Evolutionary conservation across 2,797 vertebrate species (phyloP), one percentile per base, ranked within the genome.

Genomic region (Rousettus madagascariensis): DNA sequence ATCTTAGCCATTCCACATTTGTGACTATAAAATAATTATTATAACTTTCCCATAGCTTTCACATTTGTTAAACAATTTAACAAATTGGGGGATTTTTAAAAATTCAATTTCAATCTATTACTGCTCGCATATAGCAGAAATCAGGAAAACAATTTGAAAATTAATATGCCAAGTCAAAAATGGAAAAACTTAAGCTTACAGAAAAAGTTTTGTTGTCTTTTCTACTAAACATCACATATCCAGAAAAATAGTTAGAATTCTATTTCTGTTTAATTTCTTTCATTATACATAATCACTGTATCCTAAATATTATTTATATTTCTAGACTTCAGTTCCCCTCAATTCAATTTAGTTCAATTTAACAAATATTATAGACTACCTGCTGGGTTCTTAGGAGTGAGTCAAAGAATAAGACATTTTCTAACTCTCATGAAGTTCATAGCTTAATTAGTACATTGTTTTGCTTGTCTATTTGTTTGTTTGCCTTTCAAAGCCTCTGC

Each of bases 351-450:
- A 65, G 46, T 86, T 80, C 30, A 86, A 20, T 49, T 71, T 68
- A 94, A 79, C 38, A 86, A 86, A 71, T 28, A 49, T 66, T 78
- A 83, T 6, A 71, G 36, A 71, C 66, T 65, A 72, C 26, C 36
- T 86, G 36, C 55, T 59, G 38, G 12, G 17, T 86, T 88, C 26
- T 72, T 61, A 65, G 17, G 17, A 86, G 38, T 59, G 17, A 86
- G 33, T 59, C 33, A 93, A 80, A 93, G n/a, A 94, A 51, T 46
- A 83, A 92, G 36, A 95, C 41, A 88, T 92, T 90, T 91, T 95
- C 55, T 86, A 72, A 61, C 13, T 71, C 82, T 90, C 6, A 55
- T 65, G 26, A 90, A 86, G 16, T 83, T 92, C 36, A 66, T 43
- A 69, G 43, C 12, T 74, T 74, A 79, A 59, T 79, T 55, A 93